A percentile compares a stretch with the other conserved stretches of the same genome.
phyloP scores from a whole-genome alignment of 2,797 vertebrate genomes.

The Cossypha heuglini region DNA sequence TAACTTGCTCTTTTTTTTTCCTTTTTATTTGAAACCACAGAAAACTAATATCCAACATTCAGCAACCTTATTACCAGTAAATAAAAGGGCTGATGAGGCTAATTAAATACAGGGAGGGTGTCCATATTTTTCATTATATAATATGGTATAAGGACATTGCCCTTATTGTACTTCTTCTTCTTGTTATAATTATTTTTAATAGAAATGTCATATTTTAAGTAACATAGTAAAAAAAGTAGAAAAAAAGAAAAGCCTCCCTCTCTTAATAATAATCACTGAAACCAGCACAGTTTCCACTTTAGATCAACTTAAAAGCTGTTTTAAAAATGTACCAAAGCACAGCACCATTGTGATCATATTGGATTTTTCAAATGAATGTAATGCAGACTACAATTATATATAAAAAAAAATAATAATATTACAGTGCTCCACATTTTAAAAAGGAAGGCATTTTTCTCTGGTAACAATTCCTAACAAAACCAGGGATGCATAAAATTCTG shows the following conservation, averaged over 20 bases:
- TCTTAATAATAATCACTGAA: neutral
- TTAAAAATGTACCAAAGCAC: neutral
- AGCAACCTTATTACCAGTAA: constrained; percentile 30
- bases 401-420: neutral
- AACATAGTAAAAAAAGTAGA: neutral
- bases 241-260: neutral
- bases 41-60: constrained; percentile 34
- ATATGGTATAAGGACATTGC: neutral
- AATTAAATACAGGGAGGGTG: constrained; percentile 15
- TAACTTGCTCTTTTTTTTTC: neutral
- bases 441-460: neutral
- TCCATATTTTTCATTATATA: neutral
- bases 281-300: neutral
- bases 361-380: neutral
- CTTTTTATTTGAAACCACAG: constrained; percentile 2
- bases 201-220: neutral
- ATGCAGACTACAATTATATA: neutral
- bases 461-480: neutral
- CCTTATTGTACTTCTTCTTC: neutral
- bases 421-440: neutral
- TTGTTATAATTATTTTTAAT: neutral
- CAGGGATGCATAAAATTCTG: neutral
- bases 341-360: neutral
- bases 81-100: constrained; percentile 43
- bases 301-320: neutral